These are phyloP conservation scores for Scomber colias DNA, from an alignment of 2,113 vertebrate species.

Conservation along the genomic window DNA sequence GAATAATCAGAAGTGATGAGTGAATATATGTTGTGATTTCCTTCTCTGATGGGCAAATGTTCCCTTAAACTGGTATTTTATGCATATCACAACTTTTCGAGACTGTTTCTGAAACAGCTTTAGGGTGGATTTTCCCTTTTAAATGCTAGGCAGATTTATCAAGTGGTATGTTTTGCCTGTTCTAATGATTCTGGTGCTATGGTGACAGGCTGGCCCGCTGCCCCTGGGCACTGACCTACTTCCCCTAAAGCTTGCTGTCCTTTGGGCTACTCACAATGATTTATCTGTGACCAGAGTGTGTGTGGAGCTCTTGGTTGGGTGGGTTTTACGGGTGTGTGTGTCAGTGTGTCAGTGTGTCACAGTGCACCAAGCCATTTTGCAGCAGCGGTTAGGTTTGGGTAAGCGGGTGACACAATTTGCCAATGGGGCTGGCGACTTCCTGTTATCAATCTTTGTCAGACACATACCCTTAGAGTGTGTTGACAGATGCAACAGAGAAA, in stretches of 20 bases:
- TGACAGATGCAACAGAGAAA: slow-evolving; percentile 37
- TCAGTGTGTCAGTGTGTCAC: slow-evolving; percentile 71
- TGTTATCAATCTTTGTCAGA: slow-evolving; percentile 48
- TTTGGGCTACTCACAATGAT: slow-evolving; percentile 54
- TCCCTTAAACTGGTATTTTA: neutral
- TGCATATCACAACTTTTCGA: neutral
- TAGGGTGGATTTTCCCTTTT: neutral
- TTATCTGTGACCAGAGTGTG: slow-evolving; percentile 40
- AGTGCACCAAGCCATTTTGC: slow-evolving; percentile 31
- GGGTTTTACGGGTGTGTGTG: slow-evolving; percentile 28
- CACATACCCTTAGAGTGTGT: slow-evolving; percentile 8
- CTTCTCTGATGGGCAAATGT: neutral
- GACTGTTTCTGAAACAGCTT: neutral
- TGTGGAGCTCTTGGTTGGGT: neutral
- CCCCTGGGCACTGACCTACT: slow-evolving; percentile 68
- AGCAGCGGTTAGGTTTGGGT: neutral
- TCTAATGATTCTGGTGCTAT: slow-evolving; percentile 30
- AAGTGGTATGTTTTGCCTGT: neutral
- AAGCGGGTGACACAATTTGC: slow-evolving; percentile 42
- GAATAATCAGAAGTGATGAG: neutral
- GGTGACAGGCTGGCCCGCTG: slow-evolving; percentile 13
- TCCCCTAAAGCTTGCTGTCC: slow-evolving; percentile 43
- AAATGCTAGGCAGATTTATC: neutral
- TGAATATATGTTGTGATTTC: neutral
- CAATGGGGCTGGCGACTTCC: slow-evolving; percentile 25